Evolutionary conservation across 1,140 invertebrate species (phyloP).

Genomic region (Drosophila santomea): DNA sequence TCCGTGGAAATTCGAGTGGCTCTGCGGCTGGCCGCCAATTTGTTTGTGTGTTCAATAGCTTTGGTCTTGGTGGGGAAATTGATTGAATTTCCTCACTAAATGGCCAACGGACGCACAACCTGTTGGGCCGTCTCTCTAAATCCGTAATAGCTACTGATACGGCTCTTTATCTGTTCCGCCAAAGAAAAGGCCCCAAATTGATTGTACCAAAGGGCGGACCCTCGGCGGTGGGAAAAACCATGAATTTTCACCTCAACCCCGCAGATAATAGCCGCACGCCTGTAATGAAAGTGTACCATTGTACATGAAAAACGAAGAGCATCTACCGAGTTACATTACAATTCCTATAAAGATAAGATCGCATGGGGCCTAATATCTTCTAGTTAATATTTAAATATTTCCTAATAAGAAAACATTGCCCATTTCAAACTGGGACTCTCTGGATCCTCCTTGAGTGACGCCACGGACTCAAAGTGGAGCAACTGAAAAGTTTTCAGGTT

Average conservation of each 20-base stretch:
- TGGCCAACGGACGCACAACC: constrained; percentile 34
- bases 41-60: constrained; percentile 54
- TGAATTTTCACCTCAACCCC: constrained; percentile 14
- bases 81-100: constrained; percentile 53
- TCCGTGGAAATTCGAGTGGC: constrained; percentile 44
- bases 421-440: background rate
- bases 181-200: constrained; percentile 16
- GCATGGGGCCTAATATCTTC: background rate
- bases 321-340: no score
- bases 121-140: constrained; percentile 28
- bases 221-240: constrained; percentile 14
- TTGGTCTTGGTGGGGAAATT: constrained; percentile 41
- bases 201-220: constrained; percentile 2
- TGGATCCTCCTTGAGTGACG: background rate
- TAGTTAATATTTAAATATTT: background rate
- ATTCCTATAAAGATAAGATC: no score
- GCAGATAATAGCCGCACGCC: background rate
- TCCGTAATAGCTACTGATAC: constrained; percentile 5
- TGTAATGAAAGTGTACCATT: constrained; percentile 2
- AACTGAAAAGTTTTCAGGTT: constrained; percentile 60
- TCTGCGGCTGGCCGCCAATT: constrained; percentile 48
- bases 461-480: constrained; percentile 36
- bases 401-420: no score
- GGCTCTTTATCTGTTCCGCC: constrained; percentile 31
- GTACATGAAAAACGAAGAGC: no score